Evolutionary conservation across 1,140 invertebrate genomes (phyloP), one percentile per base, ranked within the genome.

Genomic region (Drosophila willistoni): DNA sequence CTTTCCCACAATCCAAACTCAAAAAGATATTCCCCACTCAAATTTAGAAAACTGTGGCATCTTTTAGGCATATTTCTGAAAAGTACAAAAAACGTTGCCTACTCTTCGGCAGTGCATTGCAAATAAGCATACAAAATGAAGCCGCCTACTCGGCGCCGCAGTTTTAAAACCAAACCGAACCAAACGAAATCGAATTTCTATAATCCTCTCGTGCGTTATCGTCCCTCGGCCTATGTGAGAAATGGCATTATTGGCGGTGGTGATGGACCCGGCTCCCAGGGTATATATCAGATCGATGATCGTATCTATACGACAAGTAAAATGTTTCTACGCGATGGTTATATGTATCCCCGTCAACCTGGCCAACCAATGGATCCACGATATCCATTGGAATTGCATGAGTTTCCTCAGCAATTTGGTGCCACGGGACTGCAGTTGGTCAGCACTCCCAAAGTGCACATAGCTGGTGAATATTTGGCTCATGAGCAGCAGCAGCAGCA

Each of bases 331-430:
- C 90, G 90, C 34, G 90, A 91, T 42, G 90, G 79, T 4, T 91
- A 90, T 61, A 91, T 91, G 90, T 91, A 91, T 69, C 90, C 90
- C 2, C 87, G 90, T 7, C 90, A 91, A 36, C 84, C 90, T 9
- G 90, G 90, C 7, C 90, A 91, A 60, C 66, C 90, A 2, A 91
- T 91, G 87, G 90, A 91, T 79, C 90, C 90, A 1, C 79, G 90
- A 22, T 91, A 79, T 36, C 90, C 90, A 14, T 79, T 91, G 41
- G 90, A 91, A 29, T 51, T 91, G 29, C 90, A 91, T 51, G 90
- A 91, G 25, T 91, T 91, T 55, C 90, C 90, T 0, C 73, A 90
- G 19, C 84, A 91, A 61, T 81, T 90, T 9, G 90, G 90, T 7
- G 90, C 90, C 51, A 83, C 83, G 9, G 90, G 90, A 0, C 65